Percentiles rank a stretch among this genome's conserved stretches.
These are phyloP conservation scores for Bombus breviceps DNA, from an alignment of 1,140 invertebrate species.

Conservation along the genomic window DNA sequence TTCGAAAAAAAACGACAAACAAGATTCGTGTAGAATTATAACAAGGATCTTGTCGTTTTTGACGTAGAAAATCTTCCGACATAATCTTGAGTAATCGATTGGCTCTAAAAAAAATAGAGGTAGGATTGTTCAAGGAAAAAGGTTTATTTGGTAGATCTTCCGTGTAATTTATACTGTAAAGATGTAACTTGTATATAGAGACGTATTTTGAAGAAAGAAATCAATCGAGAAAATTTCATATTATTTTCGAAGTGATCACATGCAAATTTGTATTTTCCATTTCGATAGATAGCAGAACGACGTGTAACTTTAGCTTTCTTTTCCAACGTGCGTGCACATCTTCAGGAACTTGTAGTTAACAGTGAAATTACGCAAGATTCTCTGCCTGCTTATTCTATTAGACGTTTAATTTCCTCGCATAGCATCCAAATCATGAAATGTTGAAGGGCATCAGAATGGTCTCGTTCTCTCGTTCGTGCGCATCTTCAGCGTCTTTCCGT, in stretches of 20 bases:
- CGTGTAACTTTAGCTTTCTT: neutral
- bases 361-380: neutral
- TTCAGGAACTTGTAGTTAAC: neutral
- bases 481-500: constrained; percentile 8
- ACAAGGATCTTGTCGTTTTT: too few relatives aligned
- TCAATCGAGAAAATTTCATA: too few relatives aligned
- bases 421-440: neutral
- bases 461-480: neutral
- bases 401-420: neutral
- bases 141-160: neutral
- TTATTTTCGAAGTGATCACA: neutral
- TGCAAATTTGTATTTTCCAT: neutral
- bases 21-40: too few relatives aligned
- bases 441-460: neutral
- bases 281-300: neutral
- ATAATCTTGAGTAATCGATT: neutral
- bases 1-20: too few relatives aligned
- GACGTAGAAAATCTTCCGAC: too few relatives aligned
- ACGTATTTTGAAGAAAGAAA: too few relatives aligned
- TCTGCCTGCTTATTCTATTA: neutral
- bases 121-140: neutral
- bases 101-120: neutral
- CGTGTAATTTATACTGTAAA: neutral
- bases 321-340: too few relatives aligned
- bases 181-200: too few relatives aligned